Evolutionary conservation across 2,113 vertebrate genomes (phyloP).

Genomic region (Alethe castanea): DNA sequence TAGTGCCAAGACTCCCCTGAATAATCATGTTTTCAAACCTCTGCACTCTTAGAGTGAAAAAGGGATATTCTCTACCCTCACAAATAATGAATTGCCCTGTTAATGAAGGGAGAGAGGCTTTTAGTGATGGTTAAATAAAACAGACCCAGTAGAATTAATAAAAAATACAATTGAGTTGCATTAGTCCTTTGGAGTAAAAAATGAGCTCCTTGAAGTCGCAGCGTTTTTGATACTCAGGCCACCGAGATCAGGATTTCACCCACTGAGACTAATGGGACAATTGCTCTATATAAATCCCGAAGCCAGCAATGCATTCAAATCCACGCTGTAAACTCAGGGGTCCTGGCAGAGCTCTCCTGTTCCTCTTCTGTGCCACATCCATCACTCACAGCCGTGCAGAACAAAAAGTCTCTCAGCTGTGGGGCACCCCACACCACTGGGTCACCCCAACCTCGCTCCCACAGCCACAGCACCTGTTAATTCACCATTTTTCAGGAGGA

Average conservation of each 20-base stretch:
- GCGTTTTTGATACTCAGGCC: neutral
- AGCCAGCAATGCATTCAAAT: neutral
- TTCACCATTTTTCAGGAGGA: neutral
- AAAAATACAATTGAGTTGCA: neutral
- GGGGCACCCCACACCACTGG: neutral
- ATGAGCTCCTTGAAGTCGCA: neutral
- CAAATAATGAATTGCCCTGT: neutral
- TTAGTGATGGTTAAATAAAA: constrained; percentile 16
- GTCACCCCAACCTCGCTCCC: neutral
- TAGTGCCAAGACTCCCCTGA: neutral
- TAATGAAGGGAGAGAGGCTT: constrained; percentile 8
- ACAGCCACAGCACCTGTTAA: neutral
- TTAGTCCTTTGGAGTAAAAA: neutral
- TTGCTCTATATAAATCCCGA: neutral
- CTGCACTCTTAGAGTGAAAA: neutral
- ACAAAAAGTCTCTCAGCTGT: no score
- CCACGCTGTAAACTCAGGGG: neutral
- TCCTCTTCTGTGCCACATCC: neutral
- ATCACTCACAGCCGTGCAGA: rapidly evolving
- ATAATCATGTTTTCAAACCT: neutral
- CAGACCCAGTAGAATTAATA: neutral
- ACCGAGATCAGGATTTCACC: neutral
- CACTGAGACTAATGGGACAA: neutral
- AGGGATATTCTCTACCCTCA: neutral
- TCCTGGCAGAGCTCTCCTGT: neutral